phyloP scores from a whole-genome alignment of 92 coral and sea anemone genomes.

The Porites divaricata region DNA sequence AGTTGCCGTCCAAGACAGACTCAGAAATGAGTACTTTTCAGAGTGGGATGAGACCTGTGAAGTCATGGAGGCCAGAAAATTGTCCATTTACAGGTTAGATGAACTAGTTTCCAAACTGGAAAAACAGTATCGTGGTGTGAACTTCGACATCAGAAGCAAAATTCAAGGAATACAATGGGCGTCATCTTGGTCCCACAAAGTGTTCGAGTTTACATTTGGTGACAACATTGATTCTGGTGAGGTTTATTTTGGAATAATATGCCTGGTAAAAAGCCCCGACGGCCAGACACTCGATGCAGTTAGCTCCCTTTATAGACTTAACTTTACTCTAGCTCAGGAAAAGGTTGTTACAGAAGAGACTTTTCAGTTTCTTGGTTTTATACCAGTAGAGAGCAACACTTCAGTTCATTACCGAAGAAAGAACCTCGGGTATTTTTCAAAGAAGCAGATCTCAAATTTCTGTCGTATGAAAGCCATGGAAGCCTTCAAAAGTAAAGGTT shows the following conservation, averaged over 20 bases:
- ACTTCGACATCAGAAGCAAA: conserved; percentile 50
- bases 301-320: conserved; percentile 57
- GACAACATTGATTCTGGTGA: conserved; percentile 51
- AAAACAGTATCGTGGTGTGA: conserved; percentile 49
- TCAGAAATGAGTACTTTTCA: conserved; percentile 51
- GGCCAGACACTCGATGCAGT: conserved; percentile 64
- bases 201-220: conserved; percentile 64
- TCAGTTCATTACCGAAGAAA: conserved; percentile 42
- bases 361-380: conserved; percentile 49
- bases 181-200: conserved; percentile 55
- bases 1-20: conserved; percentile 27
- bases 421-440: conserved; percentile 56
- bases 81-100: conserved; percentile 37
- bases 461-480: conserved; percentile 70
- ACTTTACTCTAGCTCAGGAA: conserved; percentile 59
- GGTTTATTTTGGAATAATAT: conserved; percentile 65
- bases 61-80: conserved; percentile 50
- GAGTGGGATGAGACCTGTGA: conserved; percentile 56
- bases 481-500: conserved; percentile 58
- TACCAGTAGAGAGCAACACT: conserved; percentile 36
- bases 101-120: conserved; percentile 53
- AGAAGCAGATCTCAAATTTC: conserved; percentile 58
- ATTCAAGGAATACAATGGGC: conserved; percentile 56
- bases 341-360: conserved; percentile 37
- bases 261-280: conserved; percentile 67